These are phyloP conservation scores for Drosophila cyrtoloma DNA, from an alignment of 2,888 invertebrate genomes.

Conservation along the genomic window DNA sequence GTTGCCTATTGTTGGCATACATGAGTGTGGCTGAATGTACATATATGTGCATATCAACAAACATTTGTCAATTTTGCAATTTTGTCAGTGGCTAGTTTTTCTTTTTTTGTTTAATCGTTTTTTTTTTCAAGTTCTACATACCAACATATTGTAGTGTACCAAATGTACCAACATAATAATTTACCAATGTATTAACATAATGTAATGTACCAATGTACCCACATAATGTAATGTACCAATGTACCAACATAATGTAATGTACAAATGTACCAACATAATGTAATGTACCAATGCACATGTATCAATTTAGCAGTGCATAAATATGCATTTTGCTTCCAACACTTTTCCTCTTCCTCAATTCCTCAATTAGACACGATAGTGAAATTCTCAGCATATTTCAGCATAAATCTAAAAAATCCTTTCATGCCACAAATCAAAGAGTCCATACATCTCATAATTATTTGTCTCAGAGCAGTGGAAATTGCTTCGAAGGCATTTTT, in stretches of 20 bases:
- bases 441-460: neutral
- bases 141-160: too few relatives aligned
- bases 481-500: neutral
- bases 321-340: neutral
- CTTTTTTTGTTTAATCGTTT: neutral
- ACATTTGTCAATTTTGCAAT: neutral
- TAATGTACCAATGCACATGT: neutral
- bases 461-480: neutral
- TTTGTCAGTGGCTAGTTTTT: neutral
- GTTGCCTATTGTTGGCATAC: slow-evolving; percentile 62
- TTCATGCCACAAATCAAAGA: neutral
- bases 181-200: neutral
- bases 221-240: too few relatives aligned
- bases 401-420: neutral
- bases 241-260: too few relatives aligned
- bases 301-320: neutral
- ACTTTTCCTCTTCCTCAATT: neutral
- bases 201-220: too few relatives aligned
- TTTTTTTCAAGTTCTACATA: neutral
- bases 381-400: neutral
- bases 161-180: neutral
- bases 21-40: slow-evolving; percentile 11
- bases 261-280: too few relatives aligned
- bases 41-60: neutral
- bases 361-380: neutral